Conservation (phyloP, 1,140 invertebrate genomes). For the Eubasilissa regina region DNA sequence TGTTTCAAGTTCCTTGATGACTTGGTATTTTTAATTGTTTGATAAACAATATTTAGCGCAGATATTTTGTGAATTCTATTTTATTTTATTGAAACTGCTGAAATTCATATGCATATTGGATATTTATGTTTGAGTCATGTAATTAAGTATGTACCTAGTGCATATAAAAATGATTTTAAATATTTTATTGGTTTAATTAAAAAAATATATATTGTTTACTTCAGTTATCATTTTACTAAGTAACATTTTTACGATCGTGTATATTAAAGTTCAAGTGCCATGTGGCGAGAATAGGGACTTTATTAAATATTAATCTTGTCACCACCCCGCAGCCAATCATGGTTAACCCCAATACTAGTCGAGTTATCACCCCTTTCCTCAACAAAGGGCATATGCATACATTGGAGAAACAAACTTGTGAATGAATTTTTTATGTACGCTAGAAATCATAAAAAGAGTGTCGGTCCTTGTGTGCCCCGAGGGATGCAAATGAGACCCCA, state of each 20-base stretch:
- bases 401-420: constrained; percentile 48
- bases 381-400: constrained; percentile 53
- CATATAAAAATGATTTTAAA: no score
- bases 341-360: constrained; percentile 42
- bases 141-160: no score
- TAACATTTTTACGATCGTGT: neutral
- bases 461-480: constrained; percentile 36
- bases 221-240: no score
- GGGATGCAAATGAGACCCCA: constrained; percentile 59
- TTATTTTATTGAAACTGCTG: no score
- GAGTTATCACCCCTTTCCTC: constrained; percentile 29
- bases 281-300: neutral
- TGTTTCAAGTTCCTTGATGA: no score
- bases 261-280: neutral
- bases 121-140: no score
- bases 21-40: no score
- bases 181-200: no score
- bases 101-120: no score
- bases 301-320: constrained; percentile 40
- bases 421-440: constrained; percentile 49
- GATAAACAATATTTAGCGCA: no score
- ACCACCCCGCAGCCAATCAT: constrained; percentile 40
- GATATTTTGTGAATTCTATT: no score
- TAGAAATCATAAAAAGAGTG: constrained; percentile 43
- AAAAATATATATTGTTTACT: no score